A percentile compares a stretch with the other conserved stretches of the same genome.
Evolutionary conservation across 2,113 vertebrate species (phyloP).

Genomic region (Todiramphus saurophagus): DNA sequence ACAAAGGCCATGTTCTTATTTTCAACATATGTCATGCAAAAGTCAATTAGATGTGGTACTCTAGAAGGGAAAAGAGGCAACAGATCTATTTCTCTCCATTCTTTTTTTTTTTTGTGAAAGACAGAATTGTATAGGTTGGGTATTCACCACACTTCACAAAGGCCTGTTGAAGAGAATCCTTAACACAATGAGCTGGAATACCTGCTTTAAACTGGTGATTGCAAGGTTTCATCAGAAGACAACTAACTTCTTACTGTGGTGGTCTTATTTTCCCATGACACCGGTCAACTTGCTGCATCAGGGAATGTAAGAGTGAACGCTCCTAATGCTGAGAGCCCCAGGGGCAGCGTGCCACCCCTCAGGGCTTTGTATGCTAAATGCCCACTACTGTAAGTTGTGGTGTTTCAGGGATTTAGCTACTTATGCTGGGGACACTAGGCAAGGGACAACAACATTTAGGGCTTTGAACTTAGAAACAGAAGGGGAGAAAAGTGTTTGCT

Average conservation of each 20-base stretch:
- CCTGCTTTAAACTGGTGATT: neutral
- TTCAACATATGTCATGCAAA: neutral
- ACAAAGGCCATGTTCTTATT: neutral
- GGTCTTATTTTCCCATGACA: neutral
- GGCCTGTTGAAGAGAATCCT: neutral
- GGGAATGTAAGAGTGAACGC: neutral
- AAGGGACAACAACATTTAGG: neutral
- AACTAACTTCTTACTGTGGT: neutral
- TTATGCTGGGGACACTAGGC: neutral
- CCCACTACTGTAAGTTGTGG: rapidly evolving
- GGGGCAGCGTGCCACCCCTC: neutral
- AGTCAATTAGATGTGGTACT: neutral
- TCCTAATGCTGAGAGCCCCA: neutral
- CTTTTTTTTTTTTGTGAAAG: neutral
- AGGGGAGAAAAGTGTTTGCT: neutral
- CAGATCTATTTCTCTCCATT: neutral
- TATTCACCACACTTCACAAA: neutral
- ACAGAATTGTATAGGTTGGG: neutral
- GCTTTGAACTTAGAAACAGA: constrained; percentile 22
- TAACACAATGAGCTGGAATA: neutral
- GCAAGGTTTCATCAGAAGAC: neutral
- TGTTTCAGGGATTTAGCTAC: neutral
- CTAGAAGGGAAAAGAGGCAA: neutral
- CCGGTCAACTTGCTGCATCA: neutral
- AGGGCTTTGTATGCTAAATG: neutral